A percentile compares a stretch with the other conserved stretches of the same genome.
Conservation (phyloP, 2,888 invertebrate species). For the Drosophila fulvimacula region DNA sequence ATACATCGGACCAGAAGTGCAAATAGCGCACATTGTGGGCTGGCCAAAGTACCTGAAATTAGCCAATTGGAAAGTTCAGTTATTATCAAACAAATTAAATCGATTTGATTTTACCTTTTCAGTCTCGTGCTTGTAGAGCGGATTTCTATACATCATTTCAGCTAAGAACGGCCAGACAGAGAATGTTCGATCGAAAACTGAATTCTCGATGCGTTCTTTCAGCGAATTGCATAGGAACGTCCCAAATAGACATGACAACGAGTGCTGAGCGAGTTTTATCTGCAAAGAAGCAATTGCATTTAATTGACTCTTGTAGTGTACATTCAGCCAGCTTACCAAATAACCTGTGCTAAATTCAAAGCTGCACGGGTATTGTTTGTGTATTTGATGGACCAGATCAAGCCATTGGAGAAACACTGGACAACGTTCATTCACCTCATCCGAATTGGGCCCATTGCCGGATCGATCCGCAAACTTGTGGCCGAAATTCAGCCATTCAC, state of each 20-base stretch:
- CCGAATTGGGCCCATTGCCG: conserved; percentile 91
- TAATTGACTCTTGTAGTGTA: neutral
- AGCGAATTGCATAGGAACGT: conserved; percentile 97
- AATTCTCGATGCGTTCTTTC: conserved; percentile 89
- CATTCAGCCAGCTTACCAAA: conserved; percentile 87
- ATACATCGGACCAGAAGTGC: conserved; percentile 93
- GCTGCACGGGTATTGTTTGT: conserved; percentile 94
- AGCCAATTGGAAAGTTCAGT: neutral
- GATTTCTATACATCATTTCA: conserved; percentile 92
- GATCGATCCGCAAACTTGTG: conserved; percentile 99
- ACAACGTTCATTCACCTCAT: conserved; percentile 97
- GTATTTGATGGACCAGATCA: conserved; percentile 97
- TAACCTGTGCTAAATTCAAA: conserved; percentile 98
- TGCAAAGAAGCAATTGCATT: conserved; percentile 81
- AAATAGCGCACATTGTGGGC: conserved; percentile 93
- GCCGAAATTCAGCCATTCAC: conserved; percentile 99
- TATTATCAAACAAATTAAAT: conserved; percentile 2
- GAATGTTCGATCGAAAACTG: conserved; percentile 89
- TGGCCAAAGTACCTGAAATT: conserved; percentile 92
- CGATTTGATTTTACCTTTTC: conserved; percentile 76
- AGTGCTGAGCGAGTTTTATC: conserved; percentile 97
- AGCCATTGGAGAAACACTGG: conserved; percentile 99
- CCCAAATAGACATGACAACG: conserved; percentile 98
- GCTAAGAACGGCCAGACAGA: conserved; percentile 95
- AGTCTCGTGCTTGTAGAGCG: conserved; percentile 89